These are phyloP conservation scores for Bombus cullumanus DNA, from an alignment of 1,140 invertebrate genomes.

Conservation along the genomic window DNA sequence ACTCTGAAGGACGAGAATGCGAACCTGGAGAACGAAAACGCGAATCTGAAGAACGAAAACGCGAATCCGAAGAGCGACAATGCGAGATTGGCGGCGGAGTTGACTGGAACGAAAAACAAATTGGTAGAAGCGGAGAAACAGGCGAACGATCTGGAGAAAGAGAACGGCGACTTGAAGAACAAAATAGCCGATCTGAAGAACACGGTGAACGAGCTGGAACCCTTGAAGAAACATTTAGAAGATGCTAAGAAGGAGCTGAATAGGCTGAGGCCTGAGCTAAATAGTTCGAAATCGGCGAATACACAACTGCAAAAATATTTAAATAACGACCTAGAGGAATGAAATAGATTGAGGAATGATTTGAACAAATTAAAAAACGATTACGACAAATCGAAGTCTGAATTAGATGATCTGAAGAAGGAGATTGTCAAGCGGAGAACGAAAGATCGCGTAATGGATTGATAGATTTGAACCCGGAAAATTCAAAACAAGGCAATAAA, in stretches of 20 bases:
- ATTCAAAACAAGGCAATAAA: not conserved
- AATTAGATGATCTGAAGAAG: not conserved
- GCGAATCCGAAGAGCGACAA: conserved; percentile 11
- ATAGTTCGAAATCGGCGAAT: conserved; percentile 46
- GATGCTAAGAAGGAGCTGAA: not conserved
- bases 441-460: conserved; percentile 23
- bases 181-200: not conserved
- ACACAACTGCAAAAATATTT: conserved; percentile 5
- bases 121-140: conserved; percentile 36
- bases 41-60: conserved; percentile 18
- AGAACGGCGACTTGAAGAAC: conserved; percentile 40
- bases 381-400: not conserved
- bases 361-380: not conserved
- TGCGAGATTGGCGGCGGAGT: conserved; percentile 18
- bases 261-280: conserved; percentile 6
- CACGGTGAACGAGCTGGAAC: conserved; percentile 18
- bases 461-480: conserved; percentile 19
- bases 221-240: conserved; percentile 23
- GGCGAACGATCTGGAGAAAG: conserved; percentile 19
- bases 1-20: not conserved
- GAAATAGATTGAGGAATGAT: not conserved
- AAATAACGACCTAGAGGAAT: not conserved
- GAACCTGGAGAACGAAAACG: conserved; percentile 6
- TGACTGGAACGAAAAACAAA: conserved; percentile 25
- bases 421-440: conserved; percentile 20